A percentile compares a stretch with the other conserved stretches of the same genome.
Evolutionary conservation across 2,888 invertebrate species (phyloP).

Genomic region (Drosophila testacea): DNA sequence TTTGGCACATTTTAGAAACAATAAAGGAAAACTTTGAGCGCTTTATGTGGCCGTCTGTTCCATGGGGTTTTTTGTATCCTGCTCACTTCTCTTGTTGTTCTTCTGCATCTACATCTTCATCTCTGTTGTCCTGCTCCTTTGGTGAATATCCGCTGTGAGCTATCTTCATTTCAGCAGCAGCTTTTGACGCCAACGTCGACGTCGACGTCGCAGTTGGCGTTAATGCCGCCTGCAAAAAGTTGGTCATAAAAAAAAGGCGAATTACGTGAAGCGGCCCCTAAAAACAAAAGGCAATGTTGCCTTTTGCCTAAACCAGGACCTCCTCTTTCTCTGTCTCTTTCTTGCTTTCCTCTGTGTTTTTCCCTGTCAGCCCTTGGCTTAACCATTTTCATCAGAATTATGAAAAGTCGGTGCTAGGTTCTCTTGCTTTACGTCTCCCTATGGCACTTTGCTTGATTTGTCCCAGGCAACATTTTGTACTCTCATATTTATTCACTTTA

Average conservation of each 20-base stretch:
- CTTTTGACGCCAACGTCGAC: neutral
- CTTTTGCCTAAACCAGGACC: neutral
- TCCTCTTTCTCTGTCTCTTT: too few species aligned
- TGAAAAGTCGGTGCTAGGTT: conserved; percentile 33
- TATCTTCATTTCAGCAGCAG: conserved; percentile 55
- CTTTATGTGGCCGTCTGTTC: conserved; percentile 56
- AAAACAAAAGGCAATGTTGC: conserved; percentile 56
- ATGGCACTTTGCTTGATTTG: neutral
- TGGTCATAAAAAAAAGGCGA: conserved; percentile 61
- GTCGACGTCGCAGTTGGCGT: conserved; percentile 25
- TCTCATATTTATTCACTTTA: conserved; percentile 40
- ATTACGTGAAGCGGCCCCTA: conserved; percentile 55
- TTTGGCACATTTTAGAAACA: conserved; percentile 78
- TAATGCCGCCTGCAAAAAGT: conserved; percentile 27
- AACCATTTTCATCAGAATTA: conserved; percentile 45
- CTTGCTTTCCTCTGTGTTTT: neutral
- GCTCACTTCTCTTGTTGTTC: neutral
- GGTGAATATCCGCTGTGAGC: conserved; percentile 31
- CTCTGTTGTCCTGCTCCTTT: neutral
- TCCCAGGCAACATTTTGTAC: conserved; percentile 7
- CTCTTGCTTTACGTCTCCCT: neutral
- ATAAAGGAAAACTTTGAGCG: conserved; percentile 76
- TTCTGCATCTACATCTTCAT: neutral
- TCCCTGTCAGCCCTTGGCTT: conserved; percentile 4
- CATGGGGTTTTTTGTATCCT: conserved; percentile 21